These are phyloP conservation scores for Furcula furcula DNA, from an alignment of 2,888 invertebrate species.

Conservation along the genomic window DNA sequence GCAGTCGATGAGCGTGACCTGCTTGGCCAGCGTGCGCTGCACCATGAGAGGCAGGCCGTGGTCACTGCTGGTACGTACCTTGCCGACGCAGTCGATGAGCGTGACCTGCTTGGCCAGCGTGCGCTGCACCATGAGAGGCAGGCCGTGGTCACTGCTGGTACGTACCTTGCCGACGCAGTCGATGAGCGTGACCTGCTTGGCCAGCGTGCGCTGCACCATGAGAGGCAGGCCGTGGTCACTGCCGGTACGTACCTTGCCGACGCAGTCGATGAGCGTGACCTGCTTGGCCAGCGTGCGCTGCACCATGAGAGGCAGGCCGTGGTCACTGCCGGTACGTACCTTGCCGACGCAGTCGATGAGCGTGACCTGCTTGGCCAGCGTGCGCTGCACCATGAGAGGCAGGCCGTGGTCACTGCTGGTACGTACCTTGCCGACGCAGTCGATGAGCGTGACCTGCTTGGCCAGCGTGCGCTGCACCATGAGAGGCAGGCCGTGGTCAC, in stretches of 20 bases:
- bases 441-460: slow-evolving; percentile 90
- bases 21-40: slow-evolving; percentile 91
- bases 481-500: slow-evolving; percentile 93
- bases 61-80: slow-evolving; percentile 46
- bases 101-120: slow-evolving; percentile 92
- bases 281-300: neutral
- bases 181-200: slow-evolving; percentile 90
- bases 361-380: slow-evolving; percentile 92
- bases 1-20: slow-evolving; percentile 88
- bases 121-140: slow-evolving; percentile 88
- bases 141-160: neutral
- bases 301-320: neutral
- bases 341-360: slow-evolving; percentile 84
- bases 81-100: slow-evolving; percentile 74
- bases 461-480: slow-evolving; percentile 93
- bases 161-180: slow-evolving; percentile 81
- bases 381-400: slow-evolving; percentile 92
- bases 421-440: slow-evolving; percentile 87
- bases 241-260: neutral
- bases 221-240: slow-evolving; percentile 88
- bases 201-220: slow-evolving; percentile 92
- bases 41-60: slow-evolving; percentile 89
- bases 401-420: slow-evolving; percentile 96
- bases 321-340: neutral
- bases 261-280: slow-evolving; percentile 82